Conservation (phyloP, 2,888 invertebrate genomes). For the Clanis bilineata region DNA sequence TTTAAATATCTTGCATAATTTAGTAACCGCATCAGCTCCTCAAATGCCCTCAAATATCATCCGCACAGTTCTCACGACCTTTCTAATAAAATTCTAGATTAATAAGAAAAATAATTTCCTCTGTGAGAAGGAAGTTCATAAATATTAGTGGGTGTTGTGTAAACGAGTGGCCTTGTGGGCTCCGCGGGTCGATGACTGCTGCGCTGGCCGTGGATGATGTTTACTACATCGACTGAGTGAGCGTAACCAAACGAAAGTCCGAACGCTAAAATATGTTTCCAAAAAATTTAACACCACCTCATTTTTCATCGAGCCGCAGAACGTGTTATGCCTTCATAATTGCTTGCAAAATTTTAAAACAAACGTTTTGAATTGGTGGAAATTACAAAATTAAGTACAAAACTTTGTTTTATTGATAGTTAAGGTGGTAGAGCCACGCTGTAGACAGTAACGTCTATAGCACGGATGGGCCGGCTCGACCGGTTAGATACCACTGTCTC, state of each 20-base stretch:
- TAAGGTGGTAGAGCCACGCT: too few species aligned
- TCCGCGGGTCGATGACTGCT: constrained; percentile 68
- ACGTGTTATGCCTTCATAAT: neutral
- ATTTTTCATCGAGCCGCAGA: constrained; percentile 33
- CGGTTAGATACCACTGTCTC: too few species aligned
- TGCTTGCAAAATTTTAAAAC: neutral
- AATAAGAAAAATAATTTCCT: neutral
- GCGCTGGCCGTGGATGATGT: constrained; percentile 57
- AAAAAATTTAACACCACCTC: constrained; percentile 44
- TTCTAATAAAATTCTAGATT: neutral
- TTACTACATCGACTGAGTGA: constrained; percentile 70
- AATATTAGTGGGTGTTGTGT: constrained; percentile 64
- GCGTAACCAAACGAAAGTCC: constrained; percentile 65
- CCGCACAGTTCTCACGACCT: neutral
- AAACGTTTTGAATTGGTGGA: neutral
- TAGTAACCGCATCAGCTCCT: neutral
- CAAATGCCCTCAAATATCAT: neutral
- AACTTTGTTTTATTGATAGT: too few species aligned
- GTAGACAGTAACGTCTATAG: too few species aligned
- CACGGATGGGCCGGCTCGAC: too few species aligned
- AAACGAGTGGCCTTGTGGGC: constrained; percentile 73
- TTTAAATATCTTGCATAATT: constrained; percentile 37
- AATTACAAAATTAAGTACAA: neutral
- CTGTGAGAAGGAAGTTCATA: constrained; percentile 46
- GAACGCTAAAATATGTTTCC: constrained; percentile 45